Percentiles rank a stretch among this genome's conserved stretches.
Evolutionary conservation across 2,888 invertebrate species (phyloP).

Genomic region (Merodon equestris): DNA sequence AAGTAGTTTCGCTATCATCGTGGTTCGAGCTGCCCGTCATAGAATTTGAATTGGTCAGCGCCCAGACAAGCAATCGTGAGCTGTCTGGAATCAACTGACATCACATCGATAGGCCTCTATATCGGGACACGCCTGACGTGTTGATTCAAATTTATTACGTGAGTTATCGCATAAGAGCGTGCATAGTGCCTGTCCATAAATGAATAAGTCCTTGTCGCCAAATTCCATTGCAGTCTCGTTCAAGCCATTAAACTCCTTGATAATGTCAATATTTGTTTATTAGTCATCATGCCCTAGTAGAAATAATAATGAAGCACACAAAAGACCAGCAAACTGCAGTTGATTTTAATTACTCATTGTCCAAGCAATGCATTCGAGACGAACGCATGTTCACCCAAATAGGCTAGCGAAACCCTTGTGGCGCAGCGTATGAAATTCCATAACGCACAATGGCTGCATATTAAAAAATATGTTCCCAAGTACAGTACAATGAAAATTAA

Average conservation of each 20-base stretch:
- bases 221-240: not conserved
- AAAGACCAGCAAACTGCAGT: conserved; percentile 7
- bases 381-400: not conserved
- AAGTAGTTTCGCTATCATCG: too few relatives aligned
- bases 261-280: too few relatives aligned
- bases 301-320: not conserved
- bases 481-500: not conserved
- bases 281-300: too few relatives aligned
- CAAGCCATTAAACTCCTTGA: not conserved
- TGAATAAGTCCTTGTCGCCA: not conserved
- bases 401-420: conserved; percentile 9
- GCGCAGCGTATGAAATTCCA: conserved; percentile 21
- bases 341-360: conserved; percentile 28
- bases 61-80: too few relatives aligned
- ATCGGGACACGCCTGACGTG: too few relatives aligned
- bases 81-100: too few relatives aligned
- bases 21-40: too few relatives aligned
- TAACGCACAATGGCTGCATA: conserved; percentile 25
- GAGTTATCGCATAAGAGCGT: too few relatives aligned
- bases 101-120: too few relatives aligned
- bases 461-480: conserved; percentile 1
- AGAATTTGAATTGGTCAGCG: too few relatives aligned
- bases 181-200: too few relatives aligned
- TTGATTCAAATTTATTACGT: too few relatives aligned
- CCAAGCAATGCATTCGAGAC: not conserved